Conservation (phyloP, 1,140 invertebrate genomes). For the Holcopasites calliopsidis region DNA sequence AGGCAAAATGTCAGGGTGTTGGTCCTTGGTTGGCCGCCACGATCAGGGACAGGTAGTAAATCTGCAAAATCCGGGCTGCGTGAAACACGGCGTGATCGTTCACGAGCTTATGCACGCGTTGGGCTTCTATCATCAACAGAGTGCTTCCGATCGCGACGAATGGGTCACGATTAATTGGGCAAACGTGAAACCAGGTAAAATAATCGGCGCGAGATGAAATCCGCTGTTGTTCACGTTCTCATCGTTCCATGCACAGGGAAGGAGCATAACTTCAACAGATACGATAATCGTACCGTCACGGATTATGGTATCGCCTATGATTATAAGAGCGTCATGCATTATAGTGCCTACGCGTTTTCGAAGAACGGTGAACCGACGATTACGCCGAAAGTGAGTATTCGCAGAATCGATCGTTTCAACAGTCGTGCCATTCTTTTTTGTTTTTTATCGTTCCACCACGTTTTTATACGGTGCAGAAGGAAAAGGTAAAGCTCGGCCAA, state of each 20-base stretch:
- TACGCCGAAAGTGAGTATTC: slow-evolving; percentile 80
- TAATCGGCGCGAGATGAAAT: neutral
- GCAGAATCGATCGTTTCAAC: neutral
- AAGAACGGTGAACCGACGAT: slow-evolving; percentile 84
- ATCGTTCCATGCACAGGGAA: slow-evolving; percentile 73
- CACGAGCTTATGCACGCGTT: slow-evolving; percentile 85
- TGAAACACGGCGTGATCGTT: slow-evolving; percentile 81
- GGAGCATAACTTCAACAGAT: slow-evolving; percentile 86
- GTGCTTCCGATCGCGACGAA: slow-evolving; percentile 83
- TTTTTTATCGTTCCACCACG: slow-evolving; percentile 1
- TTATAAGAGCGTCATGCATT: slow-evolving; percentile 88
- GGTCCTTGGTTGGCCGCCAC: slow-evolving; percentile 80
- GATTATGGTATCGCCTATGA: slow-evolving; percentile 85
- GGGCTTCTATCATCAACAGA: slow-evolving; percentile 87
- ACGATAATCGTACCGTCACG: slow-evolving; percentile 82
- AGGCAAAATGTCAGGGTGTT: slow-evolving; percentile 77
- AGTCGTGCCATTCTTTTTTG: neutral
- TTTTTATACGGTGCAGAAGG: slow-evolving; percentile 30
- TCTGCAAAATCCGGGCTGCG: slow-evolving; percentile 80
- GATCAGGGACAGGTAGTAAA: slow-evolving; percentile 83
- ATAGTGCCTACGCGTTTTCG: slow-evolving; percentile 84
- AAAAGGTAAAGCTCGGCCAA: slow-evolving; percentile 81
- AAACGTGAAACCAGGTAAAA: slow-evolving; percentile 81
- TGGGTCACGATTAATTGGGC: slow-evolving; percentile 83
- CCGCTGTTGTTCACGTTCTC: neutral